A percentile compares a stretch with the other conserved stretches of the same genome.
These are phyloP conservation scores for Azorinus chamasolen DNA, from an alignment of 2,888 invertebrate genomes.

Conservation along the genomic window DNA sequence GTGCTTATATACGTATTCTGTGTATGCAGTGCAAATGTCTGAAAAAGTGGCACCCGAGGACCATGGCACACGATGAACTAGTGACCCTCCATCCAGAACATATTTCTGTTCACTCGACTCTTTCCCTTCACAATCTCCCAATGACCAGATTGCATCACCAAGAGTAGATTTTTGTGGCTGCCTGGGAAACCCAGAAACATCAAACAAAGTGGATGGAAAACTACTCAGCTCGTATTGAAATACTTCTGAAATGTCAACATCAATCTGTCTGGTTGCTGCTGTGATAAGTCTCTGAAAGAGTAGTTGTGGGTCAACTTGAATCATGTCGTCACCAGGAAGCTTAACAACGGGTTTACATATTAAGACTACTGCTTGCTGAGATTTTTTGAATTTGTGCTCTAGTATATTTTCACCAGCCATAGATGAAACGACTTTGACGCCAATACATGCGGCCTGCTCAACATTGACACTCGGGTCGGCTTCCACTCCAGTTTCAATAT, in stretches of 20 bases:
- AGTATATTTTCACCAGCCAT: conserved; percentile 1
- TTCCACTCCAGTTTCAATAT: no score
- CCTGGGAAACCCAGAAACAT: conserved; percentile 10
- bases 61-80: background rate
- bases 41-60: background rate
- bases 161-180: conserved; percentile 16
- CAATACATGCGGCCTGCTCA: conserved; percentile 3
- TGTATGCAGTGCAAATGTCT: background rate
- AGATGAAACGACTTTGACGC: background rate
- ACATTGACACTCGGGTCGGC: conserved; percentile 14
- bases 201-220: conserved; percentile 13
- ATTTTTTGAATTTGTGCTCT: conserved; percentile 9
- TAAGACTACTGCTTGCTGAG: conserved; percentile 1
- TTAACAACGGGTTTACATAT: background rate
- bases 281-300: no score
- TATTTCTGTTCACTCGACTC: background rate
- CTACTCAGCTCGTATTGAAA: conserved; percentile 8
- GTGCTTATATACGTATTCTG: background rate
- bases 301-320: no score
- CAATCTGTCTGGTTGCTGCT: background rate
- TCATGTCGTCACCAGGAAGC: background rate
- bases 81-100: background rate
- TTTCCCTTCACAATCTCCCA: background rate
- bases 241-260: background rate
- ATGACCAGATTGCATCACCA: conserved; percentile 10